Conservation (phyloP, 2,113 vertebrate species). For the Crypturellus undulatus region DNA sequence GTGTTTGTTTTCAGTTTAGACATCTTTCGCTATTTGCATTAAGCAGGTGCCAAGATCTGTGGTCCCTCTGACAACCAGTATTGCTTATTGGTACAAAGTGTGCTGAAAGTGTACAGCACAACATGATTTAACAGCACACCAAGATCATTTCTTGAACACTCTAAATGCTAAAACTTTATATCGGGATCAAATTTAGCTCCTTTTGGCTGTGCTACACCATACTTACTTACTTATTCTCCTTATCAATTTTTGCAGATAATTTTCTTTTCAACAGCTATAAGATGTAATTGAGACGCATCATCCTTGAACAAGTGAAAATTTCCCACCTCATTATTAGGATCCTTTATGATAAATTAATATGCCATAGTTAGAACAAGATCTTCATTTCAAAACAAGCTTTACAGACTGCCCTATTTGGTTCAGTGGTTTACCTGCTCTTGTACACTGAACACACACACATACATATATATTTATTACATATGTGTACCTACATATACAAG, state of each 20-base stretch:
- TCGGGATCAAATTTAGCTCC: not conserved
- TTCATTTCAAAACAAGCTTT: not conserved
- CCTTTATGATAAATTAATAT: not conserved
- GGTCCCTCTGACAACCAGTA: not conserved
- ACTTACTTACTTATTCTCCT: not conserved
- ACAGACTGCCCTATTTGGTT: not conserved
- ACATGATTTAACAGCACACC: not conserved
- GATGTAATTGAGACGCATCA: not conserved
- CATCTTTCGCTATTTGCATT: not conserved
- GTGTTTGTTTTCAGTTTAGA: not conserved
- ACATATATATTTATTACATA: too few relatives aligned
- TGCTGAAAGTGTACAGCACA: not conserved
- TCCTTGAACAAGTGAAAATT: not conserved
- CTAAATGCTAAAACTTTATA: not conserved
- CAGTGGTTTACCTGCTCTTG: too few relatives aligned
- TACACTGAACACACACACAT: too few relatives aligned
- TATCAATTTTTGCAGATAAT: not conserved
- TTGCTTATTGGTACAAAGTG: not conserved
- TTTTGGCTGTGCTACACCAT: not conserved
- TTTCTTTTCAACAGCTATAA: not conserved
- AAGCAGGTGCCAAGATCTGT: not conserved
- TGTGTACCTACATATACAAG: not conserved
- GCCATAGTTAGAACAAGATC: not conserved
- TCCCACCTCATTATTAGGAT: not conserved
- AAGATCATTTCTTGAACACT: not conserved